Evolutionary conservation across 2,888 invertebrate genomes (phyloP), one percentile per base, ranked within the genome.

Genomic region (Stegana nigrithorax): DNA sequence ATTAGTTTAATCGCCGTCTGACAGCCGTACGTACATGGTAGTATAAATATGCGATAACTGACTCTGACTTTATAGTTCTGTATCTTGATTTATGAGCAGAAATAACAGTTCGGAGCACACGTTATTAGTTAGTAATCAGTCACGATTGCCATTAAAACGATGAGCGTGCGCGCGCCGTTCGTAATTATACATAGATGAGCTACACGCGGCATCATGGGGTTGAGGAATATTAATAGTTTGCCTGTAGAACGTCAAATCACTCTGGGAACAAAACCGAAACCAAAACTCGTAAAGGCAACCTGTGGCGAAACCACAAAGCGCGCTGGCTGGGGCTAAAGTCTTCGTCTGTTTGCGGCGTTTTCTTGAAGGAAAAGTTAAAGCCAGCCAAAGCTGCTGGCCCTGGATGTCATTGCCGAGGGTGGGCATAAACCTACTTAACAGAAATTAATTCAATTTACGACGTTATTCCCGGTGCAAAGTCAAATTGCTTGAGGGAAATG

Each of bases 381-480:
- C n/a, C n/a, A n/a, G n/a, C n/a, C n/a, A n/a, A n/a, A n/a, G n/a
- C n/a, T n/a, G n/a, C n/a, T n/a, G n/a, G n/a, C n/a, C n/a, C n/a
- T n/a, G n/a, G n/a, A n/a, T n/a, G 14, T 27, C n/a, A 25, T 39
- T 10, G 39, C 12, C 25, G 59, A 59, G 68, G 67, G 65, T 71
- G 64, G 59, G 50, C 14, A 12, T 59, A 66, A 23, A 71, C 71
- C 67, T 70, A 70, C 17, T 69, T 68, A 67, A 62, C 51, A 42
- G 21, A 65, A 72, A 73, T 75, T 72, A 77, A 73, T 66, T 59
- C 63, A 63, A 66, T 66, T 63, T 51, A 14, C 27, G 60, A 25
- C 26, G 36, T 44, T 36, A 26, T 57, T 36, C 62, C 55, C 59
- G 65, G 55, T 65, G 67, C 70, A 77, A 63, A 29, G 14, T 29